Conservation (phyloP, 2,797 vertebrate genomes). For the Rhadinocentrus ornatus region DNA sequence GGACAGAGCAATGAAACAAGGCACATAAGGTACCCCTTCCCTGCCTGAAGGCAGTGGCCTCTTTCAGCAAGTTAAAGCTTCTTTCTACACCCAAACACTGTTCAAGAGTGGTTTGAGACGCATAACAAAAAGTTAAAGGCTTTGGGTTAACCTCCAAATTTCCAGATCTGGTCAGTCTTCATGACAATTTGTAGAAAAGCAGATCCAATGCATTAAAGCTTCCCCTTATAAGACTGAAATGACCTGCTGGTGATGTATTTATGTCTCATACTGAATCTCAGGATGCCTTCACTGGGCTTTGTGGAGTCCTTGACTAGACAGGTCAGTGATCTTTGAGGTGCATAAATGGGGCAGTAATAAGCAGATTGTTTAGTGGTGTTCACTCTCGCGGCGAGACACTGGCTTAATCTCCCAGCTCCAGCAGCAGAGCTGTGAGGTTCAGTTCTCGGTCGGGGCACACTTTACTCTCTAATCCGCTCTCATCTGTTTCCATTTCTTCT, state of each 20-base stretch:
- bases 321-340: neutral
- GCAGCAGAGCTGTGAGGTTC: constrained; percentile 25
- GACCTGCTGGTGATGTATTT: neutral
- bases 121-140: neutral
- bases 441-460: constrained; percentile 23
- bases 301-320: neutral
- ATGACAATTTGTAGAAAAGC: neutral
- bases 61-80: neutral
- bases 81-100: neutral
- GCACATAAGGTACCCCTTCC: neutral
- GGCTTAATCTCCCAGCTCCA: constrained; percentile 31
- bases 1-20: too few species aligned
- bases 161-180: neutral
- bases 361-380: constrained; percentile 1
- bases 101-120: neutral
- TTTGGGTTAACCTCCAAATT: neutral
- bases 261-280: neutral
- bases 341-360: neutral
- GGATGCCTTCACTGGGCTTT: neutral
- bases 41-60: neutral
- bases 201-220: neutral
- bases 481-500: constrained; percentile 39
- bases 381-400: constrained; percentile 38
- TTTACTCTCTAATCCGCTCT: constrained; percentile 34
- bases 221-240: neutral